Evolutionary conservation across 2,113 vertebrate species (phyloP).

Genomic region (Carettochelys insculpta): DNA sequence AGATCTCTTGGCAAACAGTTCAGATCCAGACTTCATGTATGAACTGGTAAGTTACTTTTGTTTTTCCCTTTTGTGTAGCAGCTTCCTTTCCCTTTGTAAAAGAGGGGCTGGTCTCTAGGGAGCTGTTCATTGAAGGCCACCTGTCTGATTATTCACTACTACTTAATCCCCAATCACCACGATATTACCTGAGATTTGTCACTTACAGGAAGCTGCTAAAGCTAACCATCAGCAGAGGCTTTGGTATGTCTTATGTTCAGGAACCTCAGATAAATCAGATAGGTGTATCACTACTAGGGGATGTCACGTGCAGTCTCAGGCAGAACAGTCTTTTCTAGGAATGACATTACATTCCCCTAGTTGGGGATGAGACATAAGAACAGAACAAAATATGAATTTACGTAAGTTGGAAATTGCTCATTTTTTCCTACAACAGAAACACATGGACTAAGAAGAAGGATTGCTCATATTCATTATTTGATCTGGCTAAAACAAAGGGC

Average conservation of each 20-base stretch:
- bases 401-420: background rate
- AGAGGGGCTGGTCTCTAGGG: background rate
- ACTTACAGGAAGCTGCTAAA: background rate
- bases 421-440: background rate
- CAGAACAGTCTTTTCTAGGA: background rate
- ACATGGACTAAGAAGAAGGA: background rate
- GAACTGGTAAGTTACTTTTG: conserved; percentile 88
- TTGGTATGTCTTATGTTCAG: background rate
- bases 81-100: background rate
- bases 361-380: background rate
- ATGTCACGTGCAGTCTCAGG: background rate
- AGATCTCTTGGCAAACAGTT: conserved; percentile 93
- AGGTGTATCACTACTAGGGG: background rate
- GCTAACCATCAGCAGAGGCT: background rate
- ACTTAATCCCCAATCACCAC: conserved; percentile 7
- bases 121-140: background rate
- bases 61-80: background rate
- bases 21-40: conserved; percentile 99
- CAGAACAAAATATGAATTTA: background rate
- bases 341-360: background rate
- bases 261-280: background rate
- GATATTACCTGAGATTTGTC: background rate
- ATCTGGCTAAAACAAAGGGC: background rate
- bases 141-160: background rate
- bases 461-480: background rate